Percentiles rank a stretch among this genome's conserved stretches.
phyloP scores from a whole-genome alignment of 1,140 invertebrate species.

The Paracyclopina nana region DNA sequence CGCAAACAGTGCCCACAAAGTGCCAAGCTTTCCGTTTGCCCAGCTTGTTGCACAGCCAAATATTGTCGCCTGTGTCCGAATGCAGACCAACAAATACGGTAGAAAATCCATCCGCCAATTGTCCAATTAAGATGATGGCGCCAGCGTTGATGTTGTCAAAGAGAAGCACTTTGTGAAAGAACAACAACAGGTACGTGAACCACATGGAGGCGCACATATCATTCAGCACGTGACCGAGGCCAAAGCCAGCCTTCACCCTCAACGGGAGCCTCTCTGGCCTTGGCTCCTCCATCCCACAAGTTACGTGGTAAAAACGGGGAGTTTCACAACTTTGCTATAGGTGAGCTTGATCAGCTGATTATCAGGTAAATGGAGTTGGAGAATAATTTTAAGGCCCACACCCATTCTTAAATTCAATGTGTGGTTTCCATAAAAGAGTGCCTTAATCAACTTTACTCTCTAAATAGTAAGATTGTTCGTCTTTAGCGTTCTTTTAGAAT shows the following conservation, averaged over 20 bases:
- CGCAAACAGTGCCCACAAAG: constrained; percentile 40
- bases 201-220: constrained; percentile 90
- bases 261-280: background rate
- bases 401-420: no score
- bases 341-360: no score
- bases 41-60: constrained; percentile 18
- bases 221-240: constrained; percentile 71
- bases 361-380: no score
- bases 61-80: constrained; percentile 45
- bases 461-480: no score
- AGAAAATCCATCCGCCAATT: constrained; percentile 66
- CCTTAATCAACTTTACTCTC: no score
- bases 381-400: no score
- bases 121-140: constrained; percentile 55
- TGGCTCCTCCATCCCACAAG: no score
- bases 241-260: constrained; percentile 27
- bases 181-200: constrained; percentile 91
- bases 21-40: constrained; percentile 23
- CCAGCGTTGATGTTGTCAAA: constrained; percentile 56
- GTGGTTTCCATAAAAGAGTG: no score
- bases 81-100: constrained; percentile 75
- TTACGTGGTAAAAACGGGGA: no score
- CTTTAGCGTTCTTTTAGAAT: no score
- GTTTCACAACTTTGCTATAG: no score
- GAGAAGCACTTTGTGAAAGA: constrained; percentile 53